phyloP scores from a whole-genome alignment of 2,888 invertebrate genomes.

The Dicycla oo region DNA sequence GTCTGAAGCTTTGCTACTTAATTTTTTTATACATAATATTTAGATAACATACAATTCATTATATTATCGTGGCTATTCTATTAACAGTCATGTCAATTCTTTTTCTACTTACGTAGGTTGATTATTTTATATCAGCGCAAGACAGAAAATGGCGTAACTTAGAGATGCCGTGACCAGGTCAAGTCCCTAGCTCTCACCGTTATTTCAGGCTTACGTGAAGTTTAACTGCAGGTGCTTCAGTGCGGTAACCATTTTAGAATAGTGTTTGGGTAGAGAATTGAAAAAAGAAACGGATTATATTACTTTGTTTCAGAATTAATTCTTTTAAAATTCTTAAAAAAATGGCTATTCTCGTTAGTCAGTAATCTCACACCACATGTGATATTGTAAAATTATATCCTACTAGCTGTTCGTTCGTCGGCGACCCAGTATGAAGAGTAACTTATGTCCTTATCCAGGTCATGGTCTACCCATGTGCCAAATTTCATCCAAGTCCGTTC shows the following conservation, averaged over 20 bases:
- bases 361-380: not conserved
- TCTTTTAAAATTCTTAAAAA: not conserved
- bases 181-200: constrained; percentile 31
- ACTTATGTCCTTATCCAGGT: no score
- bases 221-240: constrained; percentile 24
- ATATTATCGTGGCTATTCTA: not conserved
- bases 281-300: not conserved
- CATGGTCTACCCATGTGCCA: not conserved
- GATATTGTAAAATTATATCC: not conserved
- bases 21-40: no score
- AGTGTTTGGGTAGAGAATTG: not conserved
- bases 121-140: constrained; percentile 9
- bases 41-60: not conserved
- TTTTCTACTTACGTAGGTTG: not conserved
- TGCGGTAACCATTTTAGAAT: constrained; percentile 1
- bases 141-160: constrained; percentile 25
- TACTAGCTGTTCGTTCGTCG: no score
- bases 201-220: constrained; percentile 29
- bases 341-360: not conserved
- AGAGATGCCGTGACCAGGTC: constrained; percentile 28
- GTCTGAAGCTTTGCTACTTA: no score
- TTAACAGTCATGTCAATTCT: not conserved
- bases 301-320: not conserved
- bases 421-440: no score
- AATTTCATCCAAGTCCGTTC: no score